These are phyloP conservation scores for Volucella inanis DNA, from an alignment of 2,888 invertebrate species.

Conservation along the genomic window DNA sequence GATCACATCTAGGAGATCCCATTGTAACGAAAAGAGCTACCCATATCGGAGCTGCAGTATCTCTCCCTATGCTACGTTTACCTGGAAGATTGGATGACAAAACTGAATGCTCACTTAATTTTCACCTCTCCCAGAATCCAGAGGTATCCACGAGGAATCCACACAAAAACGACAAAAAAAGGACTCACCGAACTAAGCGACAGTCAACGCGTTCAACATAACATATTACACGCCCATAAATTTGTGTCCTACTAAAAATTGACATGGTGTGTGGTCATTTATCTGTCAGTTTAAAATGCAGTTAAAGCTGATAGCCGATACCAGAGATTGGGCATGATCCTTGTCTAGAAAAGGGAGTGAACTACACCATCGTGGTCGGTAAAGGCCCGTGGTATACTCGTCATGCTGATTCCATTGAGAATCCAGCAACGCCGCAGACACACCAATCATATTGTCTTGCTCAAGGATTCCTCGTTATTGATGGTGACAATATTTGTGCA, in stretches of 20 bases:
- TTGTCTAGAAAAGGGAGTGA: conserved; percentile 45
- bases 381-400: conserved; percentile 14
- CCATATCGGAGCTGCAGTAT: conserved; percentile 54
- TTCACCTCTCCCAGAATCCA: conserved; percentile 19
- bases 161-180: conserved; percentile 23
- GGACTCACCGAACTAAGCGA: conserved; percentile 18
- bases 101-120: conserved; percentile 64
- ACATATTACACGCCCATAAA: conserved; percentile 74
- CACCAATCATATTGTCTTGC: conserved; percentile 50
- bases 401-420: conserved; percentile 10
- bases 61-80: conserved; percentile 30
- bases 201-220: conserved; percentile 47
- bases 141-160: conserved; percentile 8
- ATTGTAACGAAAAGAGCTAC: conserved; percentile 29
- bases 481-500: conserved; percentile 56
- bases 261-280: conserved; percentile 73
- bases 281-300: conserved; percentile 71
- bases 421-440: neutral
- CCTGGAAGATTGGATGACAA: conserved; percentile 66
- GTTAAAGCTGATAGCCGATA: conserved; percentile 20
- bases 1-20: conserved; percentile 42
- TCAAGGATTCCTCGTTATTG: conserved; percentile 51
- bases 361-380: conserved; percentile 22
- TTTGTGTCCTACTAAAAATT: conserved; percentile 62
- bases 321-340: conserved; percentile 11